A percentile compares a stretch with the other conserved stretches of the same genome.
These are phyloP conservation scores for Brachionus calyciflorus DNA, from an alignment of 1,140 invertebrate genomes.

Conservation along the genomic window DNA sequence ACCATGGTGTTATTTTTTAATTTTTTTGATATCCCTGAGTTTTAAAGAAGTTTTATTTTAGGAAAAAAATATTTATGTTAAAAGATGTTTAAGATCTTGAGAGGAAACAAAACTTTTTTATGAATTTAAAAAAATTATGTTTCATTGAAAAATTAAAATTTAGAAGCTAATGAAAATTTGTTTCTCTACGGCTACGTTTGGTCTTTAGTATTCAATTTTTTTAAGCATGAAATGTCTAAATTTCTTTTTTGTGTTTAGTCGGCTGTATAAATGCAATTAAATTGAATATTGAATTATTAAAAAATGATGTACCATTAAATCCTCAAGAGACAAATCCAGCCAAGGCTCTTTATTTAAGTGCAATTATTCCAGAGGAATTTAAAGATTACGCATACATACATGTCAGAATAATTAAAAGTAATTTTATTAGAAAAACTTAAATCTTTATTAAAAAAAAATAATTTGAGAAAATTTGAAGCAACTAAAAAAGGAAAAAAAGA, in stretches of 20 bases:
- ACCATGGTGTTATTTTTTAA: too few relatives aligned
- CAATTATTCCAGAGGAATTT: conserved; percentile 24
- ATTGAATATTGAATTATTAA: conserved; percentile 18
- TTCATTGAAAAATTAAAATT: too few relatives aligned
- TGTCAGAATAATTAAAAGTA: conserved; percentile 37
- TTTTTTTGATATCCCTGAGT: too few relatives aligned
- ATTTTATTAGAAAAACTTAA: not conserved
- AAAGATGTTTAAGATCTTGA: too few relatives aligned
- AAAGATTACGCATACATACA: conserved; percentile 44
- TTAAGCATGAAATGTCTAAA: too few relatives aligned
- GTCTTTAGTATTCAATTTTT: too few relatives aligned
- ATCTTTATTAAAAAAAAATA: not conserved
- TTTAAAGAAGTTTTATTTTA: too few relatives aligned
- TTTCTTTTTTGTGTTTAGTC: not conserved
- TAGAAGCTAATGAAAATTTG: too few relatives aligned
- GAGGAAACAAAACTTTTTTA: too few relatives aligned
- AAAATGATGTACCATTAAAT: conserved; percentile 15
- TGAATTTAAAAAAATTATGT: too few relatives aligned
- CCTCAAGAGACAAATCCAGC: not conserved
- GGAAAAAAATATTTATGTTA: too few relatives aligned
- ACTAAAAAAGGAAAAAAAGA: conserved; percentile 22
- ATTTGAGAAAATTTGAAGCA: not conserved
- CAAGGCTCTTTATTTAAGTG: conserved; percentile 26
- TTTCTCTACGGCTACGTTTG: too few relatives aligned
- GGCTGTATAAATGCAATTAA: conserved; percentile 41